Percentiles rank a stretch among this genome's conserved stretches.
Evolutionary conservation across 2,797 vertebrate genomes (phyloP).

Genomic region (Ibycter americanus): DNA sequence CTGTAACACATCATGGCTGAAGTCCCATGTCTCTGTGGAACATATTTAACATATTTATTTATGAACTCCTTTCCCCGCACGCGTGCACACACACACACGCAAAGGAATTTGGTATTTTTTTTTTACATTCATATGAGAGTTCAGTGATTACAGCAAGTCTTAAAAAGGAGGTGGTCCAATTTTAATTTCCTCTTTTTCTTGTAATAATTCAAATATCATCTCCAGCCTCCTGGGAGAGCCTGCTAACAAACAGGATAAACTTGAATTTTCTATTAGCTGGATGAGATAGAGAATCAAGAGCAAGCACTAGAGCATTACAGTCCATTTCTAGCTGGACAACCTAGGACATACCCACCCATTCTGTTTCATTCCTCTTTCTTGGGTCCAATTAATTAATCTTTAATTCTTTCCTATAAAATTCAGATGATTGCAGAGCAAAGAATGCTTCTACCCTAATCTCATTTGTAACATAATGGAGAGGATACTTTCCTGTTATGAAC

Average conservation of each 20-base stretch:
- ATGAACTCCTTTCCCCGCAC: too few relatives aligned
- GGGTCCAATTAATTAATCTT: neutral
- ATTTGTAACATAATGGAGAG: neutral
- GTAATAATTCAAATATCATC: neutral
- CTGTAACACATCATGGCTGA: neutral
- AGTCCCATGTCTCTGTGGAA: neutral
- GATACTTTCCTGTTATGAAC: neutral
- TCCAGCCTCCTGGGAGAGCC: rapidly evolving
- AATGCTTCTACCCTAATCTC: neutral
- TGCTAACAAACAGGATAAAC: neutral
- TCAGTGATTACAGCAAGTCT: neutral
- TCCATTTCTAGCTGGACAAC: neutral
- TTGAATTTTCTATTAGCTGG: neutral
- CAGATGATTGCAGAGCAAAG: neutral
- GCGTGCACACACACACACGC: too few relatives aligned
- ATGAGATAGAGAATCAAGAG: neutral
- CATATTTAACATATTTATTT: neutral
- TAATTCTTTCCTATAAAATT: neutral
- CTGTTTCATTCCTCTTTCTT: neutral
- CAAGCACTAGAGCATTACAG: neutral
- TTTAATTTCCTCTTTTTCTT: neutral
- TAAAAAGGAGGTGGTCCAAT: neutral
- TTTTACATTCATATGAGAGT: neutral
- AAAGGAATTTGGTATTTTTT: rapidly evolving
- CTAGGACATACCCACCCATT: neutral